Evolutionary conservation across 2,888 invertebrate genomes (phyloP), one percentile per base, ranked within the genome.

Genomic region (Tricholauxania praeusta): DNA sequence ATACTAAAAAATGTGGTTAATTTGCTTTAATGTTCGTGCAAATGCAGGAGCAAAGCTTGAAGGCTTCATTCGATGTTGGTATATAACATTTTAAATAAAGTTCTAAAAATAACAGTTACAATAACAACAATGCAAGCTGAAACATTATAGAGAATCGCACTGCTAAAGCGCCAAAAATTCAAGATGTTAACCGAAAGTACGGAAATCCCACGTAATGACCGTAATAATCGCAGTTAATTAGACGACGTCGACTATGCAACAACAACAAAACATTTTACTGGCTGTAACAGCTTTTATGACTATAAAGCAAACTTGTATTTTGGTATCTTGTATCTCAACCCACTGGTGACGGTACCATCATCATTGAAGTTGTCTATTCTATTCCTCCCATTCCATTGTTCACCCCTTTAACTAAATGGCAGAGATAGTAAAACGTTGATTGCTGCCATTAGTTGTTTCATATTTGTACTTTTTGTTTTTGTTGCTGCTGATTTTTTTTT

Each of bases 191-290:
- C 81, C 80, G 71, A 59, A 39, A 70, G 74, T 74, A 75, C 76
- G 85, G 83, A 86, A 86, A 86, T 86, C 85, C 86, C 86, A 86
- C 86, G 86, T 86, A 86, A 86, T 86, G 86, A 86, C 85, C 86
- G 86, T 86, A 86, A 86, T 86, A 86, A 86, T 86, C 86, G 86
- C 82, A 86, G 86, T 86, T 86, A 86, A 86, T 86, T 86, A 86
- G 86, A 85, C 86, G 86, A 81, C 85, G 83, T 77, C 76, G 70
- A 51, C 70, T 53, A 63, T 55, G 62, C 73, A 74, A 66, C 69
- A 75, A 72, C 75, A 74, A 74, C 77, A 75, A 65, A 70, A 65
- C 71, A 75, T 75, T 76, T 73, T 68, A 17, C 28, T 28, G 52
- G 75, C 53, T 63, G 74, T 74, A 72, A 74, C 74, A 74, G 72